Evolutionary conservation across 2,113 vertebrate genomes (phyloP).

Genomic region (Coptodon rendalli): DNA sequence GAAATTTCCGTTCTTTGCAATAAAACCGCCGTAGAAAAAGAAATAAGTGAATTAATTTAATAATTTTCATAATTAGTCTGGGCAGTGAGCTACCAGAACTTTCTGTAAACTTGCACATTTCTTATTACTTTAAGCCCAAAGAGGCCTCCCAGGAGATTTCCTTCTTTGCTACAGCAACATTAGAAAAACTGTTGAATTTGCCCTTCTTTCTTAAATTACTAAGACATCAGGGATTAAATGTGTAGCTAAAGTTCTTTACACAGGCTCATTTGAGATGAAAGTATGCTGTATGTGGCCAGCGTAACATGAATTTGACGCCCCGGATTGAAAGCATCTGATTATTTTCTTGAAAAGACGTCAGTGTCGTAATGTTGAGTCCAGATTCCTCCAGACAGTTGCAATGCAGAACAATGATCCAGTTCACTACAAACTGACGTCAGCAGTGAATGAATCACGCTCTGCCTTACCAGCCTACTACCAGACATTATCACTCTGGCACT

Average conservation of each 20-base stretch:
- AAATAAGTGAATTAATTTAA: neutral
- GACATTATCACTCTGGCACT: neutral
- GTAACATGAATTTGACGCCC: neutral
- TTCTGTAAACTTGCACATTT: neutral
- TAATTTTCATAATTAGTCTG: neutral
- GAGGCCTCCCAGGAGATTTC: rapidly evolving
- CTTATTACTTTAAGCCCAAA: rapidly evolving
- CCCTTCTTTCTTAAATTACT: neutral
- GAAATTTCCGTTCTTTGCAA: neutral
- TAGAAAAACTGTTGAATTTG: neutral
- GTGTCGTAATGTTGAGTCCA: neutral
- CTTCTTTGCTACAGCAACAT: neutral
- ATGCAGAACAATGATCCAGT: slow-evolving; percentile 3
- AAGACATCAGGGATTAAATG: neutral
- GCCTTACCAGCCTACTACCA: neutral
- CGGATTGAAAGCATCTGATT: rapidly evolving
- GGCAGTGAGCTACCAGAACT: neutral
- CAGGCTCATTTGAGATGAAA: neutral
- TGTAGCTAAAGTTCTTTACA: neutral
- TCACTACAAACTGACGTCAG: slow-evolving; percentile 7
- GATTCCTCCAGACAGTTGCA: neutral
- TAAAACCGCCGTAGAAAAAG: neutral
- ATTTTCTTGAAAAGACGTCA: neutral
- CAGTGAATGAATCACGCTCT: neutral
- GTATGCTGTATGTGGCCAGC: neutral